Conservation (phyloP, 2,113 vertebrate genomes). For the Antechinus stuartii region DNA sequence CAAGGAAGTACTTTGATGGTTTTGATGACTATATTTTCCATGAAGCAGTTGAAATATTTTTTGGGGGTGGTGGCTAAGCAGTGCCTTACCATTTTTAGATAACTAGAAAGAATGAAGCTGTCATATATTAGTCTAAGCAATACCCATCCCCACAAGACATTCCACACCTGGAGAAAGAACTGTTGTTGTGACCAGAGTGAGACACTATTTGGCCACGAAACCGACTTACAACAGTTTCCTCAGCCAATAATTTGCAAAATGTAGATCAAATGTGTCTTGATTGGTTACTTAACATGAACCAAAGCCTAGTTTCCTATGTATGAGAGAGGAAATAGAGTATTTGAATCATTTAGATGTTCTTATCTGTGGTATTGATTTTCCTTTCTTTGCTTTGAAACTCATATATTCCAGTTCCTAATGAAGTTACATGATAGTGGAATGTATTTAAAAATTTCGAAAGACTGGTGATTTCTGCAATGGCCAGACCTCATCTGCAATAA, state of each 20-base stretch:
- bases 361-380: constrained; percentile 35
- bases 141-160: constrained; percentile 18
- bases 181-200: constrained; percentile 19
- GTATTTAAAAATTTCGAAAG: not conserved
- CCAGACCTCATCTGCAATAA: not conserved
- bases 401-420: not conserved
- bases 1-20: constrained; percentile 13
- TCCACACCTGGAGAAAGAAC: constrained; percentile 43
- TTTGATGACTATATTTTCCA: constrained; percentile 34
- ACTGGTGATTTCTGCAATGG: not conserved
- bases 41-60: constrained; percentile 3
- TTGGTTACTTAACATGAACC: constrained; percentile 19
- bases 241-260: not conserved
- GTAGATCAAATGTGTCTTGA: not conserved
- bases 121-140: constrained; percentile 45
- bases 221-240: not conserved
- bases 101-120: constrained; percentile 33
- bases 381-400: not conserved
- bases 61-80: not conserved
- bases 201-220: not conserved
- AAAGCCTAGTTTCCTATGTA: not conserved
- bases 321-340: not conserved
- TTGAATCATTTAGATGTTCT: not conserved
- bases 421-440: not conserved
- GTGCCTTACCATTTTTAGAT: constrained; percentile 55